Evolutionary conservation across 2,888 invertebrate species (phyloP), one percentile per base, ranked within the genome.

Genomic region (Hemaris fuciformis): DNA sequence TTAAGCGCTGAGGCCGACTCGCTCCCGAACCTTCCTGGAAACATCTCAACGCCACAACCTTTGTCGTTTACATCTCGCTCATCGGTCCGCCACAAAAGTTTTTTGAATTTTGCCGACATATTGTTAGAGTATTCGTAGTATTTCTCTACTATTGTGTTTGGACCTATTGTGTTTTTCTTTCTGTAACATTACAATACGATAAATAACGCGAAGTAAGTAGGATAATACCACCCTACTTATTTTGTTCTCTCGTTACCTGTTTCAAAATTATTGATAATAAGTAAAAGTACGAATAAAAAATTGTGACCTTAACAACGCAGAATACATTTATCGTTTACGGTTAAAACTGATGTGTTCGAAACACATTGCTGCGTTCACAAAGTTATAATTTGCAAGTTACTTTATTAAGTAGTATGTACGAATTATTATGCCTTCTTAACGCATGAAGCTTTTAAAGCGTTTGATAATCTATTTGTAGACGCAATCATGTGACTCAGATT

Each of bases 21-120:
- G 84, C 78, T 81, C 80, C 76, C 75, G 69, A 82, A 77, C 91
- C 91, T 92, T 92, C 91, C 88, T 80, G 86, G 91, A 92, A 91
- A 84, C 73, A 77, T 79, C 78, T 80, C 78, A 77, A 79, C 80
- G 79, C 79, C 76, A 81, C 69, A 73, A 75, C 71, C 72, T 75
- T 75, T 76, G 80, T 79, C 77, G 76, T 75, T 79, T 77, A 79
- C 75, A 75, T 76, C 79, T 75, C 74, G 75, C 72, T 71, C 72
- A 73, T 64, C 71, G 66, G 71, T 65, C 70, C 69, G 72, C 74
- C 72, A 83, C 71, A 79, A 79, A 80, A 83, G 76, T 76, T 81
- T 85, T 88, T 91, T 87, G 85, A 86, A 76, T 83, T 84, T 80
- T 70, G 84, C 91, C 90, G 91, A 84, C 88, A 76, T 73, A 78